Base-by-base conservation (phyloP, 2,797 vertebrate genomes). In the Cynodonichthys magdalenae region DNA sequence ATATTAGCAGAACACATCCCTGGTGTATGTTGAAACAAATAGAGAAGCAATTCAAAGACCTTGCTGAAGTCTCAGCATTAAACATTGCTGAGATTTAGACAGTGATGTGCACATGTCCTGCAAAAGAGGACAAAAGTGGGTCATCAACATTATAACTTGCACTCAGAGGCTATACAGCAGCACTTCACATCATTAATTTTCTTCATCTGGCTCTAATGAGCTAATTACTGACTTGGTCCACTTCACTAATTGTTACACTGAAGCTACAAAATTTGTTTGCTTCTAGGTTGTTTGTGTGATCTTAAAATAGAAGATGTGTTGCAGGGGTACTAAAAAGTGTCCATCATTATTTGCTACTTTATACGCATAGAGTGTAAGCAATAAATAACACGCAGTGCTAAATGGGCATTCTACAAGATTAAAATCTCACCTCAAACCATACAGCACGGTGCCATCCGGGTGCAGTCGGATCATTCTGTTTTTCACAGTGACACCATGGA, bases 391-490 rank as follows among this genome's bases (percentile, higher is more conserved):
- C 6, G 3, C 15, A 18, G 12, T 6, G 14, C 8, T 29, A 59
- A 45, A 44, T 36, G 50, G 9, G 42, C 60, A 36, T 62, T 66
- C 59, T 1, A 60, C 48, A 8, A 80, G 75, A 72, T 72, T 49
- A 48, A 59, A 59, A 64, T 91, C 93, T 94, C 82, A 98, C 96
- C 97, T 97, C 74, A 99, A 94, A 10, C 96, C 96, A 12, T 99
- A 99, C 20, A 99, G 93, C 20, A 99, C 97, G 0, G 96, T 98
- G 27, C 97, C 97, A 20, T 99, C 97, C 0, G 97, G 97, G 87
- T 99, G 97, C 70, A 99, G 93, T 18, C 97, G 96, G 64, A 99
- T 99, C 97, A 99, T 99, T 80, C 97, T 94, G 77, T 99, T 99
- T 90, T 99, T 99, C 85, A 99, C 97, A 0, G 97, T 99, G 77